Percentiles rank a stretch among this genome's conserved stretches.
These are phyloP conservation scores for Acronicta aceris DNA, from an alignment of 2,888 invertebrate genomes.

Conservation along the genomic window DNA sequence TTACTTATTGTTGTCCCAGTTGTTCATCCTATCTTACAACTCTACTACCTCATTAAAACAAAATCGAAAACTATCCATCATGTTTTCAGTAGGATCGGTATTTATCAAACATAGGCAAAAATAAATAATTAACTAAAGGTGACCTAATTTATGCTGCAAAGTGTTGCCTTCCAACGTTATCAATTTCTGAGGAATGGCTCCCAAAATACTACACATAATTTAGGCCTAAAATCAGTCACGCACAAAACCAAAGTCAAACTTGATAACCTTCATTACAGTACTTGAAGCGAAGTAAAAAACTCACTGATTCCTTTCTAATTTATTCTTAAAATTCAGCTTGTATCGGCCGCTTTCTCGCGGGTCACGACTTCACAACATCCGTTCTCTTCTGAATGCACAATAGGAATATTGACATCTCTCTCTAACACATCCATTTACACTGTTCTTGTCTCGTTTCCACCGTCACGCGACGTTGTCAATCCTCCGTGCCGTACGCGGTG, in stretches of 20 bases:
- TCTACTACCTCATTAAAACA: neutral
- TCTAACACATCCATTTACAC: constrained; percentile 46
- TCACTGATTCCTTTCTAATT: constrained; percentile 75
- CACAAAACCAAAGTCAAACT: constrained; percentile 5
- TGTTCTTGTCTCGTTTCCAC: constrained; percentile 62
- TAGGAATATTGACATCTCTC: constrained; percentile 73
- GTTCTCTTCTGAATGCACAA: constrained; percentile 86
- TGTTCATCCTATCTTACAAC: neutral
- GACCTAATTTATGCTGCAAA: neutral
- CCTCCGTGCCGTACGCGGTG: constrained; percentile 70
- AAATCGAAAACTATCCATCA: neutral
- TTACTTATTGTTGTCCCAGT: neutral
- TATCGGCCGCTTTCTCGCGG: constrained; percentile 84
- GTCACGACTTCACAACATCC: constrained; percentile 85
- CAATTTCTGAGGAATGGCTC: neutral
- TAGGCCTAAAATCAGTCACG: constrained; percentile 43
- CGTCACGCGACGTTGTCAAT: constrained; percentile 79
- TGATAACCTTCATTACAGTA: constrained; percentile 31
- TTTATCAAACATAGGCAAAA: neutral
- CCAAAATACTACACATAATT: constrained; percentile 3
- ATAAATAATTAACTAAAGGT: neutral
- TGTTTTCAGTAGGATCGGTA: no score
- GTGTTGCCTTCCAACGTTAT: neutral
- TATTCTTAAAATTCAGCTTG: constrained; percentile 80
- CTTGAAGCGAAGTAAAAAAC: constrained; percentile 27